Evolutionary conservation across 2,113 vertebrate species (phyloP), one percentile per base, ranked within the genome.

Genomic region (Oncorhynchus mykiss): DNA sequence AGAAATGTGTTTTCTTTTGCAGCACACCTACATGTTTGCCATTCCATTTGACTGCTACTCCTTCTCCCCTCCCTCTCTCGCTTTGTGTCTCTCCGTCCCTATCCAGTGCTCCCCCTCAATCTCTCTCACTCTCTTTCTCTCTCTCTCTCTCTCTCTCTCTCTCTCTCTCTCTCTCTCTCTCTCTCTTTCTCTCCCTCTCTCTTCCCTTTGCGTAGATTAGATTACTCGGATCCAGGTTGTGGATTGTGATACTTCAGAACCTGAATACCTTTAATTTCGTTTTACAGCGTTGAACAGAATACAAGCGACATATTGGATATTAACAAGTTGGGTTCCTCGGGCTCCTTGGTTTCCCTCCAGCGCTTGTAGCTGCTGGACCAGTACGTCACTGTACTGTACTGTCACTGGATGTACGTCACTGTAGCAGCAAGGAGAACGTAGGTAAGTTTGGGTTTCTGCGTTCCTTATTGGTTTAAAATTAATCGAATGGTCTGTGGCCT

Each of bases 381-480:
- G 29, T 64, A n/a, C n/a, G n/a, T n/a, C n/a, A n/a, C n/a, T n/a
- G n/a, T n/a, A n/a, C n/a, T n/a, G n/a, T n/a, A n/a, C n/a, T n/a
- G n/a, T n/a, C n/a, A n/a, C n/a, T n/a, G 34, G 39, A 60, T 11
- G 48, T 64, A 73, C 76, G 74, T 78, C 76, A 78, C 2, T 34
- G 49, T 45, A 54, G n/a, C 51, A 20, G 29, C 62, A 39, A 13
- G 66, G 45, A 67, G 67, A 77, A 74, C 74, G 57, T 66, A 29
- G 83, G 83, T 79, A 77, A 84, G 80, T 76, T 74, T 69, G 62
- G 9, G 68, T 29, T 79, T 84, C 71, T 79, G 45, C 64, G 48
- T 71, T 82, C 75, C 67, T 74, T 75, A 71, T 45, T 45, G 39
- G 39, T 70, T 81, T 66, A 75, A 13, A 78, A 67, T 27, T 7